Conservation (phyloP, 1,140 invertebrate genomes). For the Papilio machaon region DNA sequence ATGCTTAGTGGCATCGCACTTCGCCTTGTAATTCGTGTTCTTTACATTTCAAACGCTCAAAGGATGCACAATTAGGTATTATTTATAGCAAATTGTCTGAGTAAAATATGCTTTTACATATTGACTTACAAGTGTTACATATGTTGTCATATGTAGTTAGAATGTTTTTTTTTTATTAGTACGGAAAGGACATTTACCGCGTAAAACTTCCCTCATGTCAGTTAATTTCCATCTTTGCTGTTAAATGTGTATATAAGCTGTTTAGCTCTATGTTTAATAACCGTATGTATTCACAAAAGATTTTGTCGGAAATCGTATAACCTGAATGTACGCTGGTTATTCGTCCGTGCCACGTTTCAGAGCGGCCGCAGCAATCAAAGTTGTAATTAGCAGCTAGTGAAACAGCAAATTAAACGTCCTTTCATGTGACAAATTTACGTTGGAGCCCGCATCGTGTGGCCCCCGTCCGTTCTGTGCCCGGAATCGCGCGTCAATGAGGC, state of each 20-base stretch:
- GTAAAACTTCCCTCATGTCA: no score
- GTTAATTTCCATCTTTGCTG: no score
- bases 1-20: slow-evolving; percentile 11
- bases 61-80: slow-evolving; percentile 15
- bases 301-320: background rate
- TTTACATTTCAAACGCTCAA: slow-evolving; percentile 15
- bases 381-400: slow-evolving; percentile 77
- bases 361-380: slow-evolving; percentile 69
- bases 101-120: background rate
- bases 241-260: no score
- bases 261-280: background rate
- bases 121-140: background rate
- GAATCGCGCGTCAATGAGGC: slow-evolving; percentile 32
- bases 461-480: slow-evolving; percentile 3
- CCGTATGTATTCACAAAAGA: background rate
- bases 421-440: slow-evolving; percentile 71
- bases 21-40: slow-evolving; percentile 17
- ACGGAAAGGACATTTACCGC: no score
- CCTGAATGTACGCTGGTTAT: background rate
- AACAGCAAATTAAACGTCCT: slow-evolving; percentile 75
- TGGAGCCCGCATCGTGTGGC: slow-evolving; percentile 39
- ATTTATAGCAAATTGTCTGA: slow-evolving; percentile 3
- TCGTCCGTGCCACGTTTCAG: slow-evolving; percentile 54
- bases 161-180: no score
- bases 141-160: no score